Percentiles rank a stretch among this genome's conserved stretches.
Conservation (phyloP, 1,140 invertebrate genomes). For the Caerostris extrusa region DNA sequence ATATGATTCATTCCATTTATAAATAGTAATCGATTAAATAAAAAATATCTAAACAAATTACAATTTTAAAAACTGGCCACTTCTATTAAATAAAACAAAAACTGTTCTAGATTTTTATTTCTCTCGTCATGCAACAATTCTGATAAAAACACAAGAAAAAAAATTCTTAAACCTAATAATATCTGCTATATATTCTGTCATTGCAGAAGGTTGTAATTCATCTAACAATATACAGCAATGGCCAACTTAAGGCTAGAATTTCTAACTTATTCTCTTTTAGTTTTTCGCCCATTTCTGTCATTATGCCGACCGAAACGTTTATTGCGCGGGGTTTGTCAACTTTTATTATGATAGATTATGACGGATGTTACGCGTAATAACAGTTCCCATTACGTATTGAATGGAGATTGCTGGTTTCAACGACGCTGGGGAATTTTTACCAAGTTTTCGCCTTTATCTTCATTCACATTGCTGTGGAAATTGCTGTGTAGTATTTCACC, state of each 20-base stretch:
- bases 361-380: constrained; percentile 59
- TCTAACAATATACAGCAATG: constrained; percentile 12
- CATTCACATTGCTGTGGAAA: background rate
- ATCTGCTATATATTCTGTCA: background rate
- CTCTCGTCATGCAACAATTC: too few species aligned
- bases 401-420: constrained; percentile 47
- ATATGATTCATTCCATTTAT: too few species aligned
- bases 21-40: too few species aligned
- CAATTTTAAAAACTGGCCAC: too few species aligned
- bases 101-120: too few species aligned
- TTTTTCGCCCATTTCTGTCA: constrained; percentile 23
- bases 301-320: constrained; percentile 35
- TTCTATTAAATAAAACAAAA: too few species aligned
- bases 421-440: constrained; percentile 14
- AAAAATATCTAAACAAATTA: too few species aligned
- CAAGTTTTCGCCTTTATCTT: background rate
- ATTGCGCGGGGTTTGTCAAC: constrained; percentile 53
- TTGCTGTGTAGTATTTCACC: background rate
- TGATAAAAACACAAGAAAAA: background rate
- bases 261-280: background rate
- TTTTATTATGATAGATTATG: constrained; percentile 74
- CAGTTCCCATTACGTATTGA: constrained; percentile 41
- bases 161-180: background rate
- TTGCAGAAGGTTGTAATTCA: background rate
- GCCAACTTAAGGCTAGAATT: background rate